Conservation (phyloP, 2,888 invertebrate species). For the Tribolium freemani region DNA sequence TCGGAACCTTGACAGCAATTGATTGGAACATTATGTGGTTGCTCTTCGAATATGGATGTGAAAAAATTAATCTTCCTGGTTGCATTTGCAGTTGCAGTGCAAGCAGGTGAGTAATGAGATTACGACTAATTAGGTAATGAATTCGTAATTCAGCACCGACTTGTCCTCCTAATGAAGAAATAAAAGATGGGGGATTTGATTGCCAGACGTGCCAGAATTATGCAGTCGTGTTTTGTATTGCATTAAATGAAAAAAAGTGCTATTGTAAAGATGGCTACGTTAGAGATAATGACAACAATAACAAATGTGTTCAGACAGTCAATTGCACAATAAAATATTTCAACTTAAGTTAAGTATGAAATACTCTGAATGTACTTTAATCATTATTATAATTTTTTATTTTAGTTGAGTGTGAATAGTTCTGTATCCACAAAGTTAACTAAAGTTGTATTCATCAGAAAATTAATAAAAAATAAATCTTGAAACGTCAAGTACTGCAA, state of each 20-base stretch:
- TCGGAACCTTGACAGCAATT: neutral
- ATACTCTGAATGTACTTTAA: neutral
- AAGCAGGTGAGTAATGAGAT: neutral
- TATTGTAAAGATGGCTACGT: conserved; percentile 36
- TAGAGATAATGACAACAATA: conserved; percentile 7
- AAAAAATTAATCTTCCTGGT: neutral
- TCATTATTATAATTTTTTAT: neutral
- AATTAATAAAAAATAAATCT: neutral
- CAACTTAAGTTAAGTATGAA: neutral
- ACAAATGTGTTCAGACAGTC: conserved; percentile 10
- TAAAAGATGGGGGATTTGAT: conserved; percentile 16
- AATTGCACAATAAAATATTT: conserved; percentile 8
- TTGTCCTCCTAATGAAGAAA: conserved; percentile 7
- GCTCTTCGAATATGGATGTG: neutral
- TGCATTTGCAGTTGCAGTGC: neutral
- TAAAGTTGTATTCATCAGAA: neutral
- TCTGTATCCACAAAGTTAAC: neutral
- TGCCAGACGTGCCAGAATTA: conserved; percentile 33
- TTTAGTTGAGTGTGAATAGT: neutral
- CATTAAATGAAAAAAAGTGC: conserved; percentile 23
- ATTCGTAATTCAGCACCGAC: neutral
- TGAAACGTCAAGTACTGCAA: neutral
- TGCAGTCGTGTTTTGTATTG: conserved; percentile 15
- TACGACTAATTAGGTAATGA: neutral
- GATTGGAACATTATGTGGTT: neutral